Base-by-base conservation (phyloP, 2,797 vertebrate species). In the Myotis findleyi region DNA sequence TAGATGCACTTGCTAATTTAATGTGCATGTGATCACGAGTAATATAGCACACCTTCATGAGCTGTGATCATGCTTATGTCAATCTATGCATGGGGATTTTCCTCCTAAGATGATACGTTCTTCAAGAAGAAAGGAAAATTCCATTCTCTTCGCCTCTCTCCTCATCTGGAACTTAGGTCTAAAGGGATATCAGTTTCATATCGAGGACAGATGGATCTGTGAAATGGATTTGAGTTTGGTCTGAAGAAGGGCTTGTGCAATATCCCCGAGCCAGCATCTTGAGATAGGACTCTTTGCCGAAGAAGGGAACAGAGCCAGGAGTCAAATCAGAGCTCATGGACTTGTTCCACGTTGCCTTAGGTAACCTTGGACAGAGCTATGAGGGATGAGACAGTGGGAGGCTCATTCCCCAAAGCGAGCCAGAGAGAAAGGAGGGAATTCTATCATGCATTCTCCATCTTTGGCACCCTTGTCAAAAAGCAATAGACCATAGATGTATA, bases 91-190 rank as follows among this genome's bases (percentile, higher is more conserved):
- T 25, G 47, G 33, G n/a, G 11, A 30, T 36, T 73, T 25, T 36
- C 62, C 21, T 38, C 57, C 59, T 80, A 30, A 80, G 21, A 25
- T 12, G 23, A 73, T 41, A 18, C 7, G 13, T 62, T 97, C 47
- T 87, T 89, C 93, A 95, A 95, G 82, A 18, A 64, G 0, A 62
- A 20, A 96, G 33, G 38, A 80, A 96, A 91, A 75, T 62, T 57
- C 51, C 71, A 64, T 2, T 0, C 38, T 8, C 71, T 94, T 80
- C 38, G 8, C 21, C 7, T 83, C 62, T 57, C 23, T 87, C 18
- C 27, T 41, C 21, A 8, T 44, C 4, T 57, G 7, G 62, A 89
- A 71, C 17, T 44, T 49, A 38, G 53, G 30, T 68, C 85, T 33
- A 62, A 4, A 57, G 84, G 10, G 17, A 59, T 13, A 55, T 36